These are phyloP conservation scores for Enteromius radiatus DNA, from an alignment of 2,797 vertebrate species.

Conservation along the genomic window DNA sequence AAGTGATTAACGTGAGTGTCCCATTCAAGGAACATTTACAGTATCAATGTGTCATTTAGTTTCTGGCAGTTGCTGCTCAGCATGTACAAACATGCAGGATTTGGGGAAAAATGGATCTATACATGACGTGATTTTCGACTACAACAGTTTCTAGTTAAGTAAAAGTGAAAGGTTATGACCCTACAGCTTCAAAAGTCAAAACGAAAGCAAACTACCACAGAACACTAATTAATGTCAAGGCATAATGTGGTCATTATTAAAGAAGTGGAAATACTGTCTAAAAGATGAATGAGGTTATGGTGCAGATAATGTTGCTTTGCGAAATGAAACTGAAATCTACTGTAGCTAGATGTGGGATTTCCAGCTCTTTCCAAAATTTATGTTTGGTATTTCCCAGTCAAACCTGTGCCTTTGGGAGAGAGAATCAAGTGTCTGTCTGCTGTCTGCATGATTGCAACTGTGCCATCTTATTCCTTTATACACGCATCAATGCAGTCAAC, in stretches of 20 bases:
- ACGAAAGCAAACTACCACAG: not conserved
- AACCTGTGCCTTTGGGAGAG: not conserved
- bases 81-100: slow-evolving; percentile 5
- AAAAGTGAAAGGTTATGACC: slow-evolving; percentile 18
- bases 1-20: not conserved
- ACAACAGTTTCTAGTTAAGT: slow-evolving; percentile 6
- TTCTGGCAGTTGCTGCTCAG: not conserved
- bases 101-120: not conserved
- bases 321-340: not conserved
- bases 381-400: slow-evolving; percentile 41
- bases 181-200: not conserved
- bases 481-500: not conserved
- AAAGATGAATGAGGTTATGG: not conserved
- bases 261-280: slow-evolving; percentile 2
- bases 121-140: not conserved
- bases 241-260: not conserved
- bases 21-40: slow-evolving; percentile 20
- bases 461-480: not conserved
- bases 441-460: slow-evolving; percentile 31
- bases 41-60: slow-evolving; percentile 16
- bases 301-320: not conserved
- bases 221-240: not conserved
- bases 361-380: slow-evolving; percentile 29
- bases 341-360: slow-evolving; percentile 37
- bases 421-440: slow-evolving; percentile 31